These are phyloP conservation scores for Stichodactyla mertensii DNA, from an alignment of 64 coral and sea anemone genomes.

Conservation along the genomic window DNA sequence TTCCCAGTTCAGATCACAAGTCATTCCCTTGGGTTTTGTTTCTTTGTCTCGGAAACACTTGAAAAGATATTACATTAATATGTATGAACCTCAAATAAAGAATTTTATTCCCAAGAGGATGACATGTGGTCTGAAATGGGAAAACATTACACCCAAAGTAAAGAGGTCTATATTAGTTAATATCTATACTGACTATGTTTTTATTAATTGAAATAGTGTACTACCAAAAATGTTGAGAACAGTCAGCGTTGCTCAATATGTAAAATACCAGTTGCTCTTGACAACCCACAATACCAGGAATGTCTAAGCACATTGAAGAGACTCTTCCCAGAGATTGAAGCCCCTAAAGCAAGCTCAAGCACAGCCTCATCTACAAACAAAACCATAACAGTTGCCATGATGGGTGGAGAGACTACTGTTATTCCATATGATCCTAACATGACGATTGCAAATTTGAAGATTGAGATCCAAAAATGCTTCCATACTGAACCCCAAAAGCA, in stretches of 20 bases:
- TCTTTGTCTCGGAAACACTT: too few relatives aligned
- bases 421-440: slow-evolving; percentile 38
- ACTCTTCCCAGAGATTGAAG: slow-evolving; percentile 61
- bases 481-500: slow-evolving; percentile 58
- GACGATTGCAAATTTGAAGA: slow-evolving; percentile 57
- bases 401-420: slow-evolving; percentile 84
- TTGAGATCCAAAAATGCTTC: slow-evolving; percentile 12
- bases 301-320: slow-evolving; percentile 40
- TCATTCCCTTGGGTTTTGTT: too few relatives aligned
- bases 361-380: background rate
- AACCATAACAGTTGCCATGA: slow-evolving; percentile 75
- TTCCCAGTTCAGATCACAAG: too few relatives aligned
- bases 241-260: slow-evolving; percentile 55
- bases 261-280: slow-evolving; percentile 19
- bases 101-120: too few relatives aligned
- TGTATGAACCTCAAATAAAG: too few relatives aligned
- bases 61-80: too few relatives aligned
- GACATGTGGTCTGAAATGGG: too few relatives aligned
- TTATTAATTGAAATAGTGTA: slow-evolving; percentile 39
- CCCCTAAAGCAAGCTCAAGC: slow-evolving; percentile 22
- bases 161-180: background rate
- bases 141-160: too few relatives aligned
- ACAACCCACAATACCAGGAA: slow-evolving; percentile 50
- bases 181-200: background rate
- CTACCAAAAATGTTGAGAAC: slow-evolving; percentile 44